Percentiles rank a stretch among this genome's conserved stretches.
phyloP scores from a whole-genome alignment of 2,888 invertebrate species.

The Eumerus sabulonum region DNA sequence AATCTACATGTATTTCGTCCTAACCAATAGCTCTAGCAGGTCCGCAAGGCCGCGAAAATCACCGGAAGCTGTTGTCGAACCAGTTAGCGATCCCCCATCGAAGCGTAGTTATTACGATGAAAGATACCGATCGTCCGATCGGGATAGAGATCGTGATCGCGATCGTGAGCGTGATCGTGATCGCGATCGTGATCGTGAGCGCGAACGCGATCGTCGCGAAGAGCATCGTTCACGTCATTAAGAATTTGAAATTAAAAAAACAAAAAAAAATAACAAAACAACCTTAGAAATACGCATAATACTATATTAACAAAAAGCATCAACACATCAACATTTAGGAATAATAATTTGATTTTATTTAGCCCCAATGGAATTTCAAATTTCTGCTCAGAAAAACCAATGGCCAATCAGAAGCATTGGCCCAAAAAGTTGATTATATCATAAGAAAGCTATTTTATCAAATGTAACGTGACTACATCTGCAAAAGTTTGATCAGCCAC shows the following conservation, averaged over 20 bases:
- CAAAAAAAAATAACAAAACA: too few relatives aligned
- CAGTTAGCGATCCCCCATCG: constrained; percentile 77
- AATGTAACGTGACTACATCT: constrained; percentile 26
- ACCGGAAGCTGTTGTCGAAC: constrained; percentile 79
- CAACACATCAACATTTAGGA: constrained; percentile 52
- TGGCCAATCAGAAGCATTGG: constrained; percentile 32
- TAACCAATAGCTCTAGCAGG: constrained; percentile 75
- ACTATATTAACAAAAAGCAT: constrained; percentile 58
- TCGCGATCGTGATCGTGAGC: constrained; percentile 83
- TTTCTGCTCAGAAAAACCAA: constrained; percentile 46
- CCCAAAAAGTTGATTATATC: constrained; percentile 27
- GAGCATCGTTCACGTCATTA: constrained; percentile 86
- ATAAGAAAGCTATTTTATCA: constrained; percentile 48
- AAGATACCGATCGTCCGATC: constrained; percentile 86
- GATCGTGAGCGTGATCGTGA: constrained; percentile 83
- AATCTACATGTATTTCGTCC: constrained; percentile 15
- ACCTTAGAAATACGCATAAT: constrained; percentile 19
- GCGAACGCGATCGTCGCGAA: constrained; percentile 83
- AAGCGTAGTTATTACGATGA: constrained; percentile 89
- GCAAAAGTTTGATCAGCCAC: too few relatives aligned
- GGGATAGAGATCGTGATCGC: constrained; percentile 84
- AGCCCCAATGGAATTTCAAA: constrained; percentile 34
- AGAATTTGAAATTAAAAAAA: too few relatives aligned
- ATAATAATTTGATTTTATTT: constrained; percentile 46
- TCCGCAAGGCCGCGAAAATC: constrained; percentile 81